Evolutionary conservation across 1,140 invertebrate species (phyloP).

Genomic region (Brachionus paranguensis): DNA sequence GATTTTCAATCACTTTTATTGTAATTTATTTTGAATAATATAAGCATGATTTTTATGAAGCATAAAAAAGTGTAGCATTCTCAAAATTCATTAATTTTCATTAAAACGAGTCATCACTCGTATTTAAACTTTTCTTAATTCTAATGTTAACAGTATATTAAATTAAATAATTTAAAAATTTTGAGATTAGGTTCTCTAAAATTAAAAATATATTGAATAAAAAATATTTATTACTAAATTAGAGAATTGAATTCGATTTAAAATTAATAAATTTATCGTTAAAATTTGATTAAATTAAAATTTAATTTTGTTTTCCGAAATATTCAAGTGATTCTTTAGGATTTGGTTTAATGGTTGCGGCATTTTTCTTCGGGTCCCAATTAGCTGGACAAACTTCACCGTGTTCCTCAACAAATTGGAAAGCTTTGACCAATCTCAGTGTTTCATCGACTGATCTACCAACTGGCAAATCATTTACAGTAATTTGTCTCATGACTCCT

Average conservation of each 20-base stretch:
- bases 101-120: no score
- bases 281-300: not conserved
- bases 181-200: not conserved
- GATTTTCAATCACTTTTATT: no score
- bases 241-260: not conserved
- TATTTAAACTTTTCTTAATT: no score
- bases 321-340: conserved; percentile 51
- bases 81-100: no score
- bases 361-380: conserved; percentile 33
- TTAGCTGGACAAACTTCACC: conserved; percentile 65
- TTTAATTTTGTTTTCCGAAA: conserved; percentile 48
- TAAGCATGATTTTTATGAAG: no score
- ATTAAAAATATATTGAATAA: not conserved
- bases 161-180: not conserved
- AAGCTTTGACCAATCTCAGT: conserved; percentile 79
- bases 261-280: not conserved
- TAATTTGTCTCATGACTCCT: conserved; percentile 64
- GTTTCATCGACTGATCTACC: conserved; percentile 80
- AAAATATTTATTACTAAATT: not conserved
- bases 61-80: no score
- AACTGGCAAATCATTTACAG: conserved; percentile 67
- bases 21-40: no score
- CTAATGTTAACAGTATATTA: no score
- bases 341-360: conserved; percentile 54
- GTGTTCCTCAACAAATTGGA: conserved; percentile 83